Evolutionary conservation across 2,113 vertebrate species (phyloP).

Genomic region (Sylvietta virens): DNA sequence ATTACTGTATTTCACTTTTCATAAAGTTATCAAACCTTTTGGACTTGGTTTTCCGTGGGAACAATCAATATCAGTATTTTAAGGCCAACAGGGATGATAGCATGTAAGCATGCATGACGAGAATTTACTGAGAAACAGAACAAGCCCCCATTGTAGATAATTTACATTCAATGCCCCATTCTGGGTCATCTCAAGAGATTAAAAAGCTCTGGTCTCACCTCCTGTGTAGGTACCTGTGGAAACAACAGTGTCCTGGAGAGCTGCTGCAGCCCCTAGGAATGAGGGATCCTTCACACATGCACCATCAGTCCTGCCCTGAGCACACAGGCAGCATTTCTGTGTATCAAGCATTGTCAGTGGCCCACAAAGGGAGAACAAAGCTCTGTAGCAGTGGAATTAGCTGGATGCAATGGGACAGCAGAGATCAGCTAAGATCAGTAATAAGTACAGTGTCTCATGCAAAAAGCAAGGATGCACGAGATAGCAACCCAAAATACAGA

Average conservation of each 20-base stretch:
- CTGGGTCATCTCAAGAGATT: neutral
- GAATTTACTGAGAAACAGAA: neutral
- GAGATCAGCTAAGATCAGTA: neutral
- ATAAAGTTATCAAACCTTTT: neutral
- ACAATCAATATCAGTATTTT: neutral
- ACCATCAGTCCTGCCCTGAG: neutral
- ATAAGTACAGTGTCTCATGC: neutral
- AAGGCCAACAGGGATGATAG: neutral
- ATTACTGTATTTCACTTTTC: neutral
- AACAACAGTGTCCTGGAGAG: neutral
- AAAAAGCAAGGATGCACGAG: neutral
- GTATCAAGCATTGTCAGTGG: fast-evolving
- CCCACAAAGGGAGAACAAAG: fast-evolving
- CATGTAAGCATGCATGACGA: neutral
- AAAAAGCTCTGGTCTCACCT: neutral
- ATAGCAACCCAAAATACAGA: neutral
- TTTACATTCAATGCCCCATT: neutral
- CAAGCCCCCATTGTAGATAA: neutral
- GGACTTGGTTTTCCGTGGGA: neutral
- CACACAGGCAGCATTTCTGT: neutral
- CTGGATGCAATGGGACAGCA: neutral
- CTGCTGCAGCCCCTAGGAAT: neutral
- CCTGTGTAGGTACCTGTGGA: neutral
- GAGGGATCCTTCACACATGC: neutral
- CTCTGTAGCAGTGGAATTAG: neutral